phyloP scores from a whole-genome alignment of 2,113 vertebrate species.

The Astatotilapia flaviijosephi region DNA sequence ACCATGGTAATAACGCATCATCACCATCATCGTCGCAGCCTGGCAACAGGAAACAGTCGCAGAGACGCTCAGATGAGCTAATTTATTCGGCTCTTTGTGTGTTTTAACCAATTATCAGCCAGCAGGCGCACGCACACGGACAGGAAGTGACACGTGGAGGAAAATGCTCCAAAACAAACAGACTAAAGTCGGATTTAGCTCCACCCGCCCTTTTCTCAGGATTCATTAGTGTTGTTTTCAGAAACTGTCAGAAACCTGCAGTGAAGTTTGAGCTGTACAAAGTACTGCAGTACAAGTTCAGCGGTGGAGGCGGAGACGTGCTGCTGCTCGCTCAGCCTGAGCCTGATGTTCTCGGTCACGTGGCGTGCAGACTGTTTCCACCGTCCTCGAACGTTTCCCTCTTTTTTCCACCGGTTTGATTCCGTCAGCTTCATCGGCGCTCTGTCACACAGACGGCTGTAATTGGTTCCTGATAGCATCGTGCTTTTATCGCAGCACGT shows the following conservation, averaged over 20 bases:
- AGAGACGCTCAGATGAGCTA: neutral
- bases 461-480: neutral
- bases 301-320: neutral
- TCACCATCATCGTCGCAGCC: neutral
- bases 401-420: neutral
- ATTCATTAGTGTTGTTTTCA: neutral
- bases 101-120: conserved; percentile 18
- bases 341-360: neutral
- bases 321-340: neutral
- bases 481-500: neutral
- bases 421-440: neutral
- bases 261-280: neutral
- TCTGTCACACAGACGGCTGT: neutral
- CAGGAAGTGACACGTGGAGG: neutral
- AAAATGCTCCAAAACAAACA: neutral
- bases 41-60: neutral
- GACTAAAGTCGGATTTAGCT: neutral
- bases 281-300: neutral
- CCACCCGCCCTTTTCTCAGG: neutral
- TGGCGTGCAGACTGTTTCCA: neutral
- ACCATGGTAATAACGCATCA: conserved; percentile 38
- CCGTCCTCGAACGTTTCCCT: neutral
- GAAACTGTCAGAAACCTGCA: neutral
- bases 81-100: neutral
- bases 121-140: neutral